These are phyloP conservation scores for Ctenomys sociabilis DNA, from an alignment of 2,113 vertebrate genomes.

Conservation along the genomic window DNA sequence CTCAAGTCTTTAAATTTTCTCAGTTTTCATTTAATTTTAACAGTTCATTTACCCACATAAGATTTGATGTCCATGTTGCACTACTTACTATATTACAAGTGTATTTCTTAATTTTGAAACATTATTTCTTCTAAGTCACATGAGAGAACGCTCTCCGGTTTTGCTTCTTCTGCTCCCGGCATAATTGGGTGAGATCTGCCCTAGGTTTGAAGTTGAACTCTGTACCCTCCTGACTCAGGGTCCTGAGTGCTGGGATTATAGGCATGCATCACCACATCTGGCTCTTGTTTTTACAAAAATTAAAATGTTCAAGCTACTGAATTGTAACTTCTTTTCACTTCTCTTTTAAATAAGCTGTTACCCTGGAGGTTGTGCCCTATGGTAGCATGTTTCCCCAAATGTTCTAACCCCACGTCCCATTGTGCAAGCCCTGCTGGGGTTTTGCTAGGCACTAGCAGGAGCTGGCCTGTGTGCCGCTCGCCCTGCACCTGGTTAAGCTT, in stretches of 20 bases:
- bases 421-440: not conserved
- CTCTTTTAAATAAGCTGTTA: not conserved
- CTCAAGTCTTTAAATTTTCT: not conserved
- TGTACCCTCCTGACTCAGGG: not conserved
- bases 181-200: too few species aligned
- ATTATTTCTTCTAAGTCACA: not conserved
- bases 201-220: too few species aligned
- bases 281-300: not conserved
- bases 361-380: too few species aligned
- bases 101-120: slow-evolving; percentile 1
- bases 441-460: not conserved
- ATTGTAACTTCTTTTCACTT: not conserved
- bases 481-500: accelerated
- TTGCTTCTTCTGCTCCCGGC: too few species aligned
- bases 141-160: not conserved
- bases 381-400: not conserved
- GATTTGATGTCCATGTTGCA: not conserved
- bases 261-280: not conserved
- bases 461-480: not conserved
- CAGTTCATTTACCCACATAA: not conserved
- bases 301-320: not conserved
- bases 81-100: not conserved
- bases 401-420: not conserved
- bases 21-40: not conserved
- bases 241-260: not conserved